A percentile compares a stretch with the other conserved stretches of the same genome.
Evolutionary conservation across 2,113 vertebrate genomes (phyloP).

Genomic region (Ptilonorhynchus violaceus): DNA sequence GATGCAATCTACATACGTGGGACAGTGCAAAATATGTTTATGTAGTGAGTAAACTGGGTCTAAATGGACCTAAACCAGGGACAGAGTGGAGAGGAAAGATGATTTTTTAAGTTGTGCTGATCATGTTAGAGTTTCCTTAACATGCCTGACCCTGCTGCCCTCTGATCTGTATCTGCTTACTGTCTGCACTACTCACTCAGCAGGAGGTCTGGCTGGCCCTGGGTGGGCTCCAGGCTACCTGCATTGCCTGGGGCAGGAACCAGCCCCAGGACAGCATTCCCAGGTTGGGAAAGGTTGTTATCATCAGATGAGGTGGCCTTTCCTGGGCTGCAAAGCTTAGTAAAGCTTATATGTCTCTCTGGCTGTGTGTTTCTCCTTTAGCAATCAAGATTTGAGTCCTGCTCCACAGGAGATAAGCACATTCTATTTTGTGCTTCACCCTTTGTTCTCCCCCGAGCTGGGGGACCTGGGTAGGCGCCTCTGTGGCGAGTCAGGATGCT

Average conservation of each 20-base stretch:
- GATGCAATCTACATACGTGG: fast-evolving
- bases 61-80: background rate
- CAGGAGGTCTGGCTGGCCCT: background rate
- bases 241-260: background rate
- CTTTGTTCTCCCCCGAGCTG: background rate
- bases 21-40: background rate
- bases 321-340: background rate
- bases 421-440: background rate
- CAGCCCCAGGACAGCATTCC: background rate
- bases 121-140: background rate
- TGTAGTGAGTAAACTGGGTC: background rate
- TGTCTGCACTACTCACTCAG: background rate
- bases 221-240: background rate
- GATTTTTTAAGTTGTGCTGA: background rate
- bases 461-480: fast-evolving
- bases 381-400: background rate
- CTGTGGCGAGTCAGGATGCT: background rate
- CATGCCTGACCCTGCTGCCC: fast-evolving
- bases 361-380: background rate
- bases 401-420: background rate
- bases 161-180: background rate
- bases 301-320: background rate
- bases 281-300: background rate
- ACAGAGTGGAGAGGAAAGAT: background rate
- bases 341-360: background rate